Percentiles rank a stretch among this genome's conserved stretches.
Conservation (phyloP, 2,797 vertebrate species). For the Limnodromus scolopaceus region DNA sequence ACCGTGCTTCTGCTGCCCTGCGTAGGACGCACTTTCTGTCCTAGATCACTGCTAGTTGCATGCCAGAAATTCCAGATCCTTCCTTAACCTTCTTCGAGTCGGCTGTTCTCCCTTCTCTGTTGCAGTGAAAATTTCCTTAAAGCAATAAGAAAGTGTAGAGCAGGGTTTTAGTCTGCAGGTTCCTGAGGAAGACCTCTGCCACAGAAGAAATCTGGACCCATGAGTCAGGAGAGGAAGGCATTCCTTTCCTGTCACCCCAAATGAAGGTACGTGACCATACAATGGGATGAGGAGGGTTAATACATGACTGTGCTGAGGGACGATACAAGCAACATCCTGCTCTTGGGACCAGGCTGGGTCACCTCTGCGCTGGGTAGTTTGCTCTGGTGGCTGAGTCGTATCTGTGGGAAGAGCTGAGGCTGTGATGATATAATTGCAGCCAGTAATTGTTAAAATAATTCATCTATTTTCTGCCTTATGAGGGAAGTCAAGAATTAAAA, state of each 20-base stretch:
- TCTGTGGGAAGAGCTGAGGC: not conserved
- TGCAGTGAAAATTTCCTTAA: not conserved
- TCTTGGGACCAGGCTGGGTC: not conserved
- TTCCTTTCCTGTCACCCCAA: not conserved
- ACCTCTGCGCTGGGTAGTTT: not conserved
- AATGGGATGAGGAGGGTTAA: not conserved
- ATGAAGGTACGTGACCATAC: not conserved
- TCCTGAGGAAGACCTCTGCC: not conserved
- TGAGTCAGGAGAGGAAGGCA: not conserved
- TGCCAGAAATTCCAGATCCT: not conserved
- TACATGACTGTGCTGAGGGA: not conserved
- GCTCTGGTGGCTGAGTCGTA: not conserved
- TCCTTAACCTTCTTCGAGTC: not conserved
- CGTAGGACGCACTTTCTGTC: accelerated
- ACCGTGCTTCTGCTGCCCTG: not conserved
- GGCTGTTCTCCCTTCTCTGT: not conserved
- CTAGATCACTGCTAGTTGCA: not conserved
- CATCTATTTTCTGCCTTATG: not conserved
- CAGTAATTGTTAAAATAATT: constrained; percentile 12
- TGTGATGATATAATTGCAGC: not conserved
- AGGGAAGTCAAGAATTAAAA: constrained; percentile 19
- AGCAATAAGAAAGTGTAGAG: not conserved
- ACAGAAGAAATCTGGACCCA: not conserved
- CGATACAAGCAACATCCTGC: not conserved
- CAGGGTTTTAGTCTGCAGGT: not conserved